A percentile compares a stretch with the other conserved stretches of the same genome.
Evolutionary conservation across 2,113 vertebrate species (phyloP).

Genomic region (Pluvianellus socialis): DNA sequence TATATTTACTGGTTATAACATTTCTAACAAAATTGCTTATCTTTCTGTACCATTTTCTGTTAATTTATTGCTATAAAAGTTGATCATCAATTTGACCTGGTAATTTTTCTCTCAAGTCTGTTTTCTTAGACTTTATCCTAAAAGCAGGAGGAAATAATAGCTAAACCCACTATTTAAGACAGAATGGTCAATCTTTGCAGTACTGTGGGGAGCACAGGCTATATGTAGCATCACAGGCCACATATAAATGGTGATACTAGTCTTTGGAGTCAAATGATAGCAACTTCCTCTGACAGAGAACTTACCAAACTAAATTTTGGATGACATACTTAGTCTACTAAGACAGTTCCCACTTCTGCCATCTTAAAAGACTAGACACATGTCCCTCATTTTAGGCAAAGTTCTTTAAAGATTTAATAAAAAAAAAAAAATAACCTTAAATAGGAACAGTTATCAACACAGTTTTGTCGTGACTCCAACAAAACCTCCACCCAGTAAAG

Average conservation of each 20-base stretch:
- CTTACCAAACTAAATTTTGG: neutral
- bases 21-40: neutral
- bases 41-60: neutral
- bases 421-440: neutral
- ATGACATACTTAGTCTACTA: neutral
- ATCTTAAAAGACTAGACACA: neutral
- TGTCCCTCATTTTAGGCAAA: neutral
- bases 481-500: neutral
- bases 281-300: neutral
- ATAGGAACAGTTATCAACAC: neutral
- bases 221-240: neutral
- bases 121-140: neutral
- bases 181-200: neutral
- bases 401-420: neutral
- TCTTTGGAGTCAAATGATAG: neutral
- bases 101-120: neutral
- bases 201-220: neutral
- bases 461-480: neutral
- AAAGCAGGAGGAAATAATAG: neutral
- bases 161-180: neutral
- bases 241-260: neutral
- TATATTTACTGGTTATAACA: neutral
- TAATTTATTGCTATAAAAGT: neutral
- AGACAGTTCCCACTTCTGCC: neutral
- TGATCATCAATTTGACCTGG: neutral